These are phyloP conservation scores for Rousettus leschenaultii DNA, from an alignment of 2,113 vertebrate species.

Conservation along the genomic window DNA sequence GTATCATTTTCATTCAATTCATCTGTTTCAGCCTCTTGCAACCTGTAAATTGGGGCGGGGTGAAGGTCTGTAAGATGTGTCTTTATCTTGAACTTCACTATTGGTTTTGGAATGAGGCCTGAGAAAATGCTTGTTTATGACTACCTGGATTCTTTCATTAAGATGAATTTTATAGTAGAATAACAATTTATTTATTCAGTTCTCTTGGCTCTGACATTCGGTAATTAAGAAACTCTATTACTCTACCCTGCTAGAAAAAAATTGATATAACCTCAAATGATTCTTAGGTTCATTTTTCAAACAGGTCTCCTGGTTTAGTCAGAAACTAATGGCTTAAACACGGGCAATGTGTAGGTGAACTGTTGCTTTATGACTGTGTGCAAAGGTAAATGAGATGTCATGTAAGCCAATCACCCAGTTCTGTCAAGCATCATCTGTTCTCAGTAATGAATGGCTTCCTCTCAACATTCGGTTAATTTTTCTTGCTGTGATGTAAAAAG, in stretches of 20 bases:
- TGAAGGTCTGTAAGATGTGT: background rate
- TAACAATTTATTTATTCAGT: background rate
- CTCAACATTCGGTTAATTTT: background rate
- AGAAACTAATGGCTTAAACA: background rate
- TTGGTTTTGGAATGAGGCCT: background rate
- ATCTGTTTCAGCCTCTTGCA: background rate
- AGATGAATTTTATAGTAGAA: background rate
- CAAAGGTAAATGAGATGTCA: background rate
- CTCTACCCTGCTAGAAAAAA: background rate
- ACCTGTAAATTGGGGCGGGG: background rate
- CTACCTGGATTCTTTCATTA: background rate
- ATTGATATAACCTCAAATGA: background rate
- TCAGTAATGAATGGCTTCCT: background rate
- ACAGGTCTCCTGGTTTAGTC: background rate
- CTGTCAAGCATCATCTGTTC: background rate
- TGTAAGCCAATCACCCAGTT: background rate
- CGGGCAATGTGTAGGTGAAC: background rate
- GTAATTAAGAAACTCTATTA: background rate
- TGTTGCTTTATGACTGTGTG: background rate
- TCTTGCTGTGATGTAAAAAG: background rate
- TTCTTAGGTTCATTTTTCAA: slow-evolving; percentile 17
- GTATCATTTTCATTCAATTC: background rate
- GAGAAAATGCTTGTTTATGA: background rate
- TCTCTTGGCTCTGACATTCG: background rate
- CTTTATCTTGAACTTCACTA: background rate